Base-by-base conservation (phyloP, 2,113 vertebrate species). In the Columba janthina region DNA sequence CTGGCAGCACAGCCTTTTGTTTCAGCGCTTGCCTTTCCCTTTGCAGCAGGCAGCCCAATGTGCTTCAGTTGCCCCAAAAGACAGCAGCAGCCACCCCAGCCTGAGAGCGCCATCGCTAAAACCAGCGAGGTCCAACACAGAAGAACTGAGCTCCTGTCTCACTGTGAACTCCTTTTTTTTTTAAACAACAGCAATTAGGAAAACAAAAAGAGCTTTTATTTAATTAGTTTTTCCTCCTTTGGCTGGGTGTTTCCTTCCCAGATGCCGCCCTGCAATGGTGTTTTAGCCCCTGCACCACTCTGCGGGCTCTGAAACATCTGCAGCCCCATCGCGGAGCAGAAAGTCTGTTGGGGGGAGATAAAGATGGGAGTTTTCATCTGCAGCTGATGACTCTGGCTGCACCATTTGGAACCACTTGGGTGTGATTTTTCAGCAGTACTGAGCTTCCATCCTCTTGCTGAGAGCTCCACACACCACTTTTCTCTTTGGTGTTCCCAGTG, bases 351-450 rank as follows among this genome's bases (percentile, higher is more conserved):
- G n/a, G 60, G 28, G 61, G 29, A 48, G 15, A 36, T 10, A 11
- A 79, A 50, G n/a, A 36, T 0, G 0, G 15, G 2, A 1, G 2
- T 28, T 24, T n/a, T 42, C 32, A 44, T 25, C 46, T 67, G 56
- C 48, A 76, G 64, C 71, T 73, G 34, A 42, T 1, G 5, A 14
- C 32, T 17, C 50, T 67, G 70, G 11, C 36, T 88, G 66, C 48
- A 36, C 25, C 58, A 29, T 16, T 61, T 40, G 44, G 42, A 25
- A 61, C 48, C 54, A 32, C 26, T 40, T 69, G 51, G 44, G 57
- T 56, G 48, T 61, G 61, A 81, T 36, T 91, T 86, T 76, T 29
- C 87, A 66, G n/a, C 56, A 65, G 42, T 5, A 8, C 7, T 7
- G 19, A 56, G 21, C 28, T 73, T 77, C 80, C n/a, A 64, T 10